Conservation (phyloP, 2,888 invertebrate species). For the Calameuta idolon region DNA sequence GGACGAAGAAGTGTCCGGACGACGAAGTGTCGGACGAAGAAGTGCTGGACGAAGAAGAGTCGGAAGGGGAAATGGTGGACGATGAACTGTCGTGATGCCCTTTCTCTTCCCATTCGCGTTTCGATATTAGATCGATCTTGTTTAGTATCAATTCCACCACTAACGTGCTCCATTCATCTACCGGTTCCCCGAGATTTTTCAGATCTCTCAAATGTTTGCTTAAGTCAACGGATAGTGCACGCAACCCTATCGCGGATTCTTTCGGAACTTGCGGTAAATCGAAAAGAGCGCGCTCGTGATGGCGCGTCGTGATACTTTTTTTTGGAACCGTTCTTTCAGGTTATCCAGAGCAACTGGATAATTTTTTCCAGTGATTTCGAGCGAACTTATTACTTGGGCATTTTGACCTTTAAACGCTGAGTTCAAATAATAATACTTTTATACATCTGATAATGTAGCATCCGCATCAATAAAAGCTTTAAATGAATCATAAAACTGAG, state of each 20-base stretch:
- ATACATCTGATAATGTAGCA: slow-evolving; percentile 12
- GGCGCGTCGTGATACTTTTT: slow-evolving; percentile 18
- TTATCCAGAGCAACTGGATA: slow-evolving; percentile 19
- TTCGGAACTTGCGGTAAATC: slow-evolving; percentile 11
- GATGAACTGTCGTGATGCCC: no score
- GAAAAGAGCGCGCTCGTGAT: slow-evolving; percentile 16
- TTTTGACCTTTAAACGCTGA: slow-evolving; percentile 16
- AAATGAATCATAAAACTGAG: slow-evolving; percentile 21
- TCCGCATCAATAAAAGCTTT: slow-evolving; percentile 23
- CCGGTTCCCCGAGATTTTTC: slow-evolving; percentile 13
- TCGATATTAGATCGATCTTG: slow-evolving; percentile 16
- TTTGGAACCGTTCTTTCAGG: slow-evolving; percentile 16
- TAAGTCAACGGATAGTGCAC: neutral
- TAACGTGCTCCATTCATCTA: slow-evolving; percentile 8
- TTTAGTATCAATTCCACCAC: slow-evolving; percentile 9
- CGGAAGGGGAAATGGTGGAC: no score
- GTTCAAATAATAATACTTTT: slow-evolving; percentile 24
- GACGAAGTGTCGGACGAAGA: no score
- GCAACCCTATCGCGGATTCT: slow-evolving; percentile 9
- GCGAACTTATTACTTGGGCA: slow-evolving; percentile 20
- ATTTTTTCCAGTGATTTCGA: slow-evolving; percentile 17
- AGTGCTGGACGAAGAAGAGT: no score
- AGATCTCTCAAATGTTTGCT: slow-evolving; percentile 11
- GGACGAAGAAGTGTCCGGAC: no score
- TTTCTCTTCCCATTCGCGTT: slow-evolving; percentile 15